phyloP scores from a whole-genome alignment of 2,888 invertebrate species.

The Allacma fusca region DNA sequence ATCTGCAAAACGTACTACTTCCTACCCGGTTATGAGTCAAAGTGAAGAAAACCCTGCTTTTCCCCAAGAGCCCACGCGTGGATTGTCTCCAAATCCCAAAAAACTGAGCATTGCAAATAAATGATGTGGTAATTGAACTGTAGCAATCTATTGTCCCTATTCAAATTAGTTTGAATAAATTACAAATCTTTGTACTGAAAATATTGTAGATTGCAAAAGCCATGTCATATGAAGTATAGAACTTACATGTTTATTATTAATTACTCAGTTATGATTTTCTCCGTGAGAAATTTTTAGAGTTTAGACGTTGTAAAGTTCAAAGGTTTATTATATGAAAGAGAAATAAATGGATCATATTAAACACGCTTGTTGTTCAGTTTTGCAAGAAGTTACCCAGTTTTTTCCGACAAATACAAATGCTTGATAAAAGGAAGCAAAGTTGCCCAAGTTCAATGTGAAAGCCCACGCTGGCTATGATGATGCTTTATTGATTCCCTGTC shows the following conservation, averaged over 20 bases:
- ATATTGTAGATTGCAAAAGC: not conserved
- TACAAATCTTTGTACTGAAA: conserved; percentile 7
- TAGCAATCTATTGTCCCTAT: not conserved
- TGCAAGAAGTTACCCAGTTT: no score
- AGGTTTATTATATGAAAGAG: not conserved
- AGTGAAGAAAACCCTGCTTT: conserved; percentile 2
- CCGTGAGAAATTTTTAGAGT: not conserved
- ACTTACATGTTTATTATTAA: not conserved
- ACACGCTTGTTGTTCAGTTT: not conserved
- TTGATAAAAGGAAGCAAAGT: no score
- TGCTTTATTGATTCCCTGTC: no score
- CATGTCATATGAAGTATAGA: not conserved
- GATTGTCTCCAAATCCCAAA: conserved; percentile 7
- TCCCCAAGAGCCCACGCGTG: not conserved
- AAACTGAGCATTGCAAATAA: conserved; percentile 19
- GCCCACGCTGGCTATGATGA: no score
- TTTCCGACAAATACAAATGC: no score
- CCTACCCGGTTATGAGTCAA: conserved; percentile 65
- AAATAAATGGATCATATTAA: not conserved
- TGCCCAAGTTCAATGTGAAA: no score
- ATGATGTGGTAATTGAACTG: not conserved
- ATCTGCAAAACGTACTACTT: conserved; percentile 67
- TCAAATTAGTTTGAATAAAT: not conserved
- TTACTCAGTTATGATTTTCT: not conserved
- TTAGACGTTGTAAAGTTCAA: not conserved